Percentiles rank a stretch among this genome's conserved stretches.
phyloP scores from a whole-genome alignment of 2,888 invertebrate species.

The Philopedon plagiatum region DNA sequence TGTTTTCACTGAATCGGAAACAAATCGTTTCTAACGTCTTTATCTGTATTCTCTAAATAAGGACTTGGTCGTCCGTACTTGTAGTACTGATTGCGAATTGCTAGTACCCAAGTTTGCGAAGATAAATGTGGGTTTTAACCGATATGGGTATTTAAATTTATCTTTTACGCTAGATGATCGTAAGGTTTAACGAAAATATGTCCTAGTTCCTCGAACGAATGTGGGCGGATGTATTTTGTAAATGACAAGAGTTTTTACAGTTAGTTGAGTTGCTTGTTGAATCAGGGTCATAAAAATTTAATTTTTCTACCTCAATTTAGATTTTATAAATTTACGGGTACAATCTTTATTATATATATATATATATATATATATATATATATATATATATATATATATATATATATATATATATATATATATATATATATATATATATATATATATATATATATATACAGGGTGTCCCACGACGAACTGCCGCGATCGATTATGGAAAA shows the following conservation, averaged over 20 bases:
- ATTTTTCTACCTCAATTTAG: too few species aligned
- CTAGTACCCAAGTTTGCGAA: constrained; percentile 5
- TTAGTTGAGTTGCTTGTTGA: background rate
- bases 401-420: too few species aligned
- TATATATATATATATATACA: too few species aligned
- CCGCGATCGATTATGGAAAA: too few species aligned
- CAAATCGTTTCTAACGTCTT: constrained; percentile 30
- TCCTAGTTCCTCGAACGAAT: background rate
- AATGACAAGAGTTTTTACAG: background rate
- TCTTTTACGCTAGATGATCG: background rate
- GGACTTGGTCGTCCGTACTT: constrained; percentile 2
- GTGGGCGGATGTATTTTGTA: background rate
- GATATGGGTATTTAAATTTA: constrained; percentile 12
- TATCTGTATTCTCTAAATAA: constrained; percentile 20
- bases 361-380: too few species aligned
- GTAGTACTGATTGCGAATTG: background rate
- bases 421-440: too few species aligned
- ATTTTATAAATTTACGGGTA: too few species aligned
- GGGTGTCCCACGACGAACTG: too few species aligned
- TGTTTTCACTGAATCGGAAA: constrained; percentile 28
- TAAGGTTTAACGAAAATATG: background rate
- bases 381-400: too few species aligned
- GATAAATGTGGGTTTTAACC: constrained; percentile 14
- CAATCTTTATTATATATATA: too few species aligned
- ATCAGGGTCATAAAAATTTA: too few species aligned